Base-by-base conservation (phyloP, 1,140 invertebrate species). In the Ruditapes philippinarum region DNA sequence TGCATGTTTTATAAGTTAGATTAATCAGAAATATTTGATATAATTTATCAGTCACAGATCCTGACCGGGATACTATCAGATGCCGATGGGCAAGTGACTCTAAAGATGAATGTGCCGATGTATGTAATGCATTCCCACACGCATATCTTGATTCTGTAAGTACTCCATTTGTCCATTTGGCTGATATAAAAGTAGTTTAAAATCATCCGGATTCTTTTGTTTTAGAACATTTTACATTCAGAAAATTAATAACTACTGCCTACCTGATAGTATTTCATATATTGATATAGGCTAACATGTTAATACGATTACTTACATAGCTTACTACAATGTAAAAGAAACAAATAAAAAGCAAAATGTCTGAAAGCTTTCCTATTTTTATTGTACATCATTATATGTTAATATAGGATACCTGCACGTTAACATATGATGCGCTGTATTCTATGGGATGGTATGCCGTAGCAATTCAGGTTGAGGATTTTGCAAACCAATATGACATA, bases 381-480 rank as follows among this genome's bases (percentile, higher is more conserved):
- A n/a, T n/a, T n/a, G n/a, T n/a, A n/a, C n/a, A n/a, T n/a, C n/a
- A n/a, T n/a, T n/a, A n/a, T n/a, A n/a, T n/a, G n/a, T 87, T 62
- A 49, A 40, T 17, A 14, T 38, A 82, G 88, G 42, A 73, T 57
- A 38, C 17, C 1, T 89, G 88, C 33, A 78, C 28, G 14, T 36
- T 89, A 42, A 19, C 54, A 5, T 89, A 89, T 28, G 25, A 36
- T 31, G 88, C 88, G 0, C 22, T 54, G 5, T 68, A 68, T 40
- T 22, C 22, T 28, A 49, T 33, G 0, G 88, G 88, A 0, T 89
- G 82, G 81, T 89, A 84, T 28, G 80, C 82, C n/a, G 82, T 80
- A 40, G 89, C 89, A 1, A 79, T 90, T 38, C 89, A 90, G 45
- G 78, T 90, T 74, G 88, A 89, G 51, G 88, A 89, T 28, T 89